These are phyloP conservation scores for Heliconius nattereri DNA, from an alignment of 1,140 invertebrate genomes.

Conservation along the genomic window DNA sequence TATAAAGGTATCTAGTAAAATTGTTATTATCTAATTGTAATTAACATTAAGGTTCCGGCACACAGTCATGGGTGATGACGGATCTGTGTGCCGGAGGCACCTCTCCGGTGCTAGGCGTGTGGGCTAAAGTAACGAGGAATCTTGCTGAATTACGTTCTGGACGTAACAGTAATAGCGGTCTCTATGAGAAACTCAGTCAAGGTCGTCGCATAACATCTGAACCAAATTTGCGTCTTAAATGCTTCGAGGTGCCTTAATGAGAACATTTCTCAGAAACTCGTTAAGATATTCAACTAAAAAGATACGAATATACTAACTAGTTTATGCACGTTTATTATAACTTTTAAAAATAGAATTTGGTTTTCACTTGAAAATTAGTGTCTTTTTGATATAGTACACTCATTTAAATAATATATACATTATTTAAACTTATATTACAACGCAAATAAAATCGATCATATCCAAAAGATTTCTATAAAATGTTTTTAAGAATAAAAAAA, in stretches of 20 bases:
- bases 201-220: not conserved
- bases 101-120: not conserved
- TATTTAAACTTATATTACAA: too few relatives aligned
- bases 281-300: not conserved
- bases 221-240: not conserved
- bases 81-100: too few relatives aligned
- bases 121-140: not conserved
- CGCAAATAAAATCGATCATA: too few relatives aligned
- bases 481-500: too few relatives aligned
- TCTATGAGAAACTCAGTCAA: slow-evolving; percentile 9
- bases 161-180: not conserved
- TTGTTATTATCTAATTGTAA: too few relatives aligned
- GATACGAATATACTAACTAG: not conserved
- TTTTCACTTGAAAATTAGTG: too few relatives aligned
- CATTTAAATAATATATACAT: not conserved
- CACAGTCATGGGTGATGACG: too few relatives aligned
- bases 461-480: too few relatives aligned
- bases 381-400: too few relatives aligned
- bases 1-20: not conserved
- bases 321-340: not conserved
- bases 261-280: not conserved
- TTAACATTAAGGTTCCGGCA: too few relatives aligned
- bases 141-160: slow-evolving; percentile 12
- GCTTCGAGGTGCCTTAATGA: not conserved
- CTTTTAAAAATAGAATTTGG: too few relatives aligned